Evolutionary conservation across 1,140 invertebrate species (phyloP).

Genomic region (Pachypsylla venusta): DNA sequence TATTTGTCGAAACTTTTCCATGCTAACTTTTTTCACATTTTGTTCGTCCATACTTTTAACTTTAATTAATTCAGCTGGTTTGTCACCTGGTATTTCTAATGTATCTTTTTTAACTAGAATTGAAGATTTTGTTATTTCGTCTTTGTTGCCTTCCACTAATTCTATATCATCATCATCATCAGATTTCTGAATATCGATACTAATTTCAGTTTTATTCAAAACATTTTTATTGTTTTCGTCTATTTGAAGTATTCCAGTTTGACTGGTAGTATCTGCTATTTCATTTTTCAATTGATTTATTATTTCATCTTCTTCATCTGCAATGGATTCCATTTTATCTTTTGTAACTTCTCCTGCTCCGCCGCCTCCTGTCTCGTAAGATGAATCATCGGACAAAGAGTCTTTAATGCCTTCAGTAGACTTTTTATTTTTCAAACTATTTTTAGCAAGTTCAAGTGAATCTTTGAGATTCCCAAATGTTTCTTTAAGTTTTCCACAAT

Average conservation of each 20-base stretch:
- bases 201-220: not conserved
- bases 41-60: not conserved
- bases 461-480: constrained; percentile 1
- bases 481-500: constrained; percentile 3
- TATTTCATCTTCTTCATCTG: constrained; percentile 19
- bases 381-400: not conserved
- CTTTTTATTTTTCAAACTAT: not conserved
- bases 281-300: constrained; percentile 10
- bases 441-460: not conserved
- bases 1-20: constrained; percentile 20
- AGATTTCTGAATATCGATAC: not conserved
- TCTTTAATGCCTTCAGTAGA: not conserved
- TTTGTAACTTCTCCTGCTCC: too few species aligned
- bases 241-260: too few species aligned
- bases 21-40: constrained; percentile 16
- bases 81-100: not conserved
- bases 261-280: too few species aligned
- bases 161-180: not conserved
- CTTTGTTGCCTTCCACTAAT: not conserved
- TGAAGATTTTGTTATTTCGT: not conserved
- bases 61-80: not conserved
- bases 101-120: too few species aligned
- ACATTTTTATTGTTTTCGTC: too few species aligned
- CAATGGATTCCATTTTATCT: constrained; percentile 11
- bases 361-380: too few species aligned